A percentile compares a stretch with the other conserved stretches of the same genome.
Conservation (phyloP, 2,113 vertebrate species). For the Thalassoma bifasciatum region DNA sequence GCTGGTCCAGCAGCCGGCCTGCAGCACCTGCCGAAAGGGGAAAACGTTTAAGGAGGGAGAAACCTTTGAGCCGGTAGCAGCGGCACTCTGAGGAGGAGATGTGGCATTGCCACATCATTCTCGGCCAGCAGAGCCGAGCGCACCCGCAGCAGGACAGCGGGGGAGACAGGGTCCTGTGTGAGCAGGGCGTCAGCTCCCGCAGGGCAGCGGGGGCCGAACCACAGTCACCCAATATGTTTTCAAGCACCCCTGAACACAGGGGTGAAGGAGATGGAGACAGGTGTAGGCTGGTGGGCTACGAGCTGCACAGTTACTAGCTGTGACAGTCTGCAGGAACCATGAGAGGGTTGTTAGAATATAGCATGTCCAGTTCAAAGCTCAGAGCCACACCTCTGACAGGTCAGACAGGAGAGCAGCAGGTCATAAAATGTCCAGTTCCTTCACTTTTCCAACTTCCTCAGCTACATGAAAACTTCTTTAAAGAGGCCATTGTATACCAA, state of each 20-base stretch:
- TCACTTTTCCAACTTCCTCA: not conserved
- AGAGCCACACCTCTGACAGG: conserved; percentile 10
- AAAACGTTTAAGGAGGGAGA: conserved; percentile 95
- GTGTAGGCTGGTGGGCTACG: conserved; percentile 23
- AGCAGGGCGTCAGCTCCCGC: conserved; percentile 69
- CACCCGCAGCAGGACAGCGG: conserved; percentile 73
- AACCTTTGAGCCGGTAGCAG: conserved; percentile 94
- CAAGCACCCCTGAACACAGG: conserved; percentile 30
- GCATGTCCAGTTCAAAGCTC: conserved; percentile 7
- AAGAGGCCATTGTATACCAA: conserved; percentile 31
- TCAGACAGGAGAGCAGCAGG: not conserved
- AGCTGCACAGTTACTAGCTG: conserved; percentile 11
- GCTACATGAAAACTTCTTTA: conserved; percentile 19
- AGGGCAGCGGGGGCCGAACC: conserved; percentile 64
- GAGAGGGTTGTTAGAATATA: not conserved
- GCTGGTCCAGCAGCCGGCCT: conserved; percentile 89
- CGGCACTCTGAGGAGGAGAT: conserved; percentile 95
- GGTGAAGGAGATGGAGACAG: conserved; percentile 1
- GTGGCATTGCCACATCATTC: conserved; percentile 97
- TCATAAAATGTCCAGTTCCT: not conserved
- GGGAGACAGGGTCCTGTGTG: conserved; percentile 71
- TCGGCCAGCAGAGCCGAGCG: conserved; percentile 83
- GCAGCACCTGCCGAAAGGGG: conserved; percentile 91
- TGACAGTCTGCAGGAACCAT: conserved; percentile 12
- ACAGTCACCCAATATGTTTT: conserved; percentile 29